Evolutionary conservation across 2,888 invertebrate genomes (phyloP), one percentile per base, ranked within the genome.

Genomic region (Gari tellinella): DNA sequence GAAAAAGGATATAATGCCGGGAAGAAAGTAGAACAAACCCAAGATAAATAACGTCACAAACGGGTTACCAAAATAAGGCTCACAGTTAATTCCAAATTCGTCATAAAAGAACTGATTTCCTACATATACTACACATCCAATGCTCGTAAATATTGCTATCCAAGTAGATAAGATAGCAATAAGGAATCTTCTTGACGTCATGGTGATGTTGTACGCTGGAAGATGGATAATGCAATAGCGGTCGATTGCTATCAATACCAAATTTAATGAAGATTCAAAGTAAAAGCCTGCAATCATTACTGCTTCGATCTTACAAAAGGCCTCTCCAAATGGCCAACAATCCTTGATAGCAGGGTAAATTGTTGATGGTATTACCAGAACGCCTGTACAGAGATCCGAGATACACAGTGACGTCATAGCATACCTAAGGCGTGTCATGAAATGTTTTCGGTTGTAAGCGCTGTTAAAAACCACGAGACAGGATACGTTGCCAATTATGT

Each of bases 281-380:
- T 80, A 82, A 26, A 82, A 49, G 15, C 74, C 76, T 15, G 82
- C 80, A 40, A 80, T 69, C 15, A 77, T 48, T 23, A 82, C 43
- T 3, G 80, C 82, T 60, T 82, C 80, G 12, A 80, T 12, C 53
- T 75, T 77, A 58, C 82, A 82, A 37, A 82, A 60, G 7, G 58
- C 51, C 40, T 77, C 69, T 15, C 80, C 80, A 46, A 77, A 78
- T 1, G 82, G 82, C 82, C 82, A 82, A 51, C 82, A 82, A 8
- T 65, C 68, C 26, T 72, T 70, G 5, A 82, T 55, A 0, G 80
- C 80, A 14, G 82, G 70, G 25, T 82, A 82, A n/a, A 80, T 51
- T 7, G 75, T 78, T 12, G 75, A 74, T 3, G 82, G 72, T 5
- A 74, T 75, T 61, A 82, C 70, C 7, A 80, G 60, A 1, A 75